Conservation (phyloP, 1,140 invertebrate species). For the Polyergus mexicanus region DNA sequence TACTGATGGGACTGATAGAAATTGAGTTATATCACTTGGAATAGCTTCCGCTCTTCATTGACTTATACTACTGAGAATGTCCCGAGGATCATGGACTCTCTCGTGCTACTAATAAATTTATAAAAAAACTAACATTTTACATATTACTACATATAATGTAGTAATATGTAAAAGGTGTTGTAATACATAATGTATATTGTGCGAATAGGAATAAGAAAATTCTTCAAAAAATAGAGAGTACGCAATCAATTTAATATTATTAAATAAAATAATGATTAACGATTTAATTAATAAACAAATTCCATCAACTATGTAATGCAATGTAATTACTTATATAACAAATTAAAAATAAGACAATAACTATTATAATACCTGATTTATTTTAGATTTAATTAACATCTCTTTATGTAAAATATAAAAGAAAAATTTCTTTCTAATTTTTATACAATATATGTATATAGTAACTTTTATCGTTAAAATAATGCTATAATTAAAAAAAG, state of each 20-base stretch:
- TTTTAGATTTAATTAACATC: no score
- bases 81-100: neutral
- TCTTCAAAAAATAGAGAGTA: neutral
- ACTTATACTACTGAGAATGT: neutral
- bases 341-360: neutral
- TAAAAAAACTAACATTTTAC: neutral
- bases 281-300: neutral
- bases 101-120: neutral
- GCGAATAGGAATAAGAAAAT: neutral
- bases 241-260: neutral
- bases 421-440: no score
- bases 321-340: neutral
- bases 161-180: no score
- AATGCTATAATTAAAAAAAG: neutral
- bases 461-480: neutral
- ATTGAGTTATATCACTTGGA: slow-evolving; percentile 2
- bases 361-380: neutral
- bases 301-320: neutral
- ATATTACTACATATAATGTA: neutral
- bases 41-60: neutral
- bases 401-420: no score
- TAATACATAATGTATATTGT: no score
- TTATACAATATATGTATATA: neutral
- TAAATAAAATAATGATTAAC: neutral
- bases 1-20: neutral